Conservation (phyloP, 1,140 invertebrate genomes). For the Drosophila chauvacae region DNA sequence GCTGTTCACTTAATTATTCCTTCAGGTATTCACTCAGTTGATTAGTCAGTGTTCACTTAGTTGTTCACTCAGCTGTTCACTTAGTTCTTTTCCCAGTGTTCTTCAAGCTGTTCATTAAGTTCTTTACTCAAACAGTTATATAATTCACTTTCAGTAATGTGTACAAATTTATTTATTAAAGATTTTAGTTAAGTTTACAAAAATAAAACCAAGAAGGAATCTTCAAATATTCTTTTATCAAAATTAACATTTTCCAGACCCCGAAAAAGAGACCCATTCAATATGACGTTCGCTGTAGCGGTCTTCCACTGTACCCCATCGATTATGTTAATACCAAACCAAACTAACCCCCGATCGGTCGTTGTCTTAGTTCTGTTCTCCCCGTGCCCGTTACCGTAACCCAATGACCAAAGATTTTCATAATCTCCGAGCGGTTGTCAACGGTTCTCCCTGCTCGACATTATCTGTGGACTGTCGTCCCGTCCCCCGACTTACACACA, state of each 20-base stretch:
- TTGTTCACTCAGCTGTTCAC: background rate
- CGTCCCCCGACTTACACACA: background rate
- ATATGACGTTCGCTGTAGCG: background rate
- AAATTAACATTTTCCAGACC: background rate
- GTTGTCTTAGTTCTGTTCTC: slow-evolving; percentile 33
- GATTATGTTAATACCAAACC: slow-evolving; percentile 75
- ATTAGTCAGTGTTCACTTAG: background rate
- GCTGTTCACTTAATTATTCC: too few relatives aligned
- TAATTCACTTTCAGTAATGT: background rate
- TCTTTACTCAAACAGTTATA: background rate
- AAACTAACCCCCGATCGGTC: slow-evolving; percentile 40
- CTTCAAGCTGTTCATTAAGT: too few relatives aligned
- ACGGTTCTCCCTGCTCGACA: slow-evolving; percentile 39
- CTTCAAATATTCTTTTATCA: background rate
- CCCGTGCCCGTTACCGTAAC: slow-evolving; percentile 22
- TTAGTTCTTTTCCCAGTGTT: background rate
- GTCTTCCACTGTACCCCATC: slow-evolving; percentile 50
- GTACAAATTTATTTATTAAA: background rate
- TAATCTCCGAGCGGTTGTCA: slow-evolving; percentile 63
- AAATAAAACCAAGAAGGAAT: too few relatives aligned
- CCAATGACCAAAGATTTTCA: slow-evolving; percentile 63
- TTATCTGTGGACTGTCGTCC: slow-evolving; percentile 44
- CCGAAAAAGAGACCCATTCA: background rate
- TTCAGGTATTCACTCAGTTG: too few relatives aligned
- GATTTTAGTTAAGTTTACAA: too few relatives aligned